A percentile compares a stretch with the other conserved stretches of the same genome.
phyloP scores from a whole-genome alignment of 2,797 vertebrate genomes.

The Hephaestus fuliginosus region DNA sequence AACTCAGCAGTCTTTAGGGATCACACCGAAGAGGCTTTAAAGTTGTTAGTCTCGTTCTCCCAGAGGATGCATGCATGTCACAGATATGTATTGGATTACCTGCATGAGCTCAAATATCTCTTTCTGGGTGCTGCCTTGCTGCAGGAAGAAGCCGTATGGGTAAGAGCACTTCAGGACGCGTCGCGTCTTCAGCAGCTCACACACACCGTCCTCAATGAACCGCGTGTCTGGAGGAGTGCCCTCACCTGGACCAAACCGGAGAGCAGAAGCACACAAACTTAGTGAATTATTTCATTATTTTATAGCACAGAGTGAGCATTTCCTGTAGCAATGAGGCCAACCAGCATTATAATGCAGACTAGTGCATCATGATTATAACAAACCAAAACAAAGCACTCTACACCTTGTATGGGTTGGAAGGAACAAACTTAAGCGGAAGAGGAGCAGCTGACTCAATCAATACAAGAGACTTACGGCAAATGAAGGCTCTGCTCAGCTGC shows the following conservation, averaged over 20 bases:
- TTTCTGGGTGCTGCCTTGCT: constrained; percentile 99
- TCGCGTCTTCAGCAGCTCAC: constrained; percentile 97
- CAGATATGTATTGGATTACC: constrained; percentile 82
- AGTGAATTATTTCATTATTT: too few relatives aligned
- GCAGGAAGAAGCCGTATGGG: constrained; percentile 98
- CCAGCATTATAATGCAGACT: not conserved
- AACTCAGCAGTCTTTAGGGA: not conserved
- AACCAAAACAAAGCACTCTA: not conserved
- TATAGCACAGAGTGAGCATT: not conserved
- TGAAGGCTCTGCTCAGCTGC: constrained; percentile 96
- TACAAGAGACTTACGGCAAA: constrained; percentile 88
- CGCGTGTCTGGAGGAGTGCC: constrained; percentile 95
- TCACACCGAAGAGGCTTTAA: not conserved
- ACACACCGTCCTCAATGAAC: constrained; percentile 99
- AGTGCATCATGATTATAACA: not conserved
- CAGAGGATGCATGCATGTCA: not conserved
- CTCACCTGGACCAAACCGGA: constrained; percentile 87
- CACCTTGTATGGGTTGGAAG: not conserved
- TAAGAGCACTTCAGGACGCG: constrained; percentile 99
- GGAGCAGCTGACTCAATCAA: not conserved
- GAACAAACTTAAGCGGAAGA: not conserved
- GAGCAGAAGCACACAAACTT: not conserved
- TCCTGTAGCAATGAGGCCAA: not conserved
- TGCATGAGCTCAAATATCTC: constrained; percentile 99
- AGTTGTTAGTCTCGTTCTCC: not conserved